Evolutionary conservation across 1,140 invertebrate species (phyloP).

Genomic region (Pogonomyrmex barbatus): DNA sequence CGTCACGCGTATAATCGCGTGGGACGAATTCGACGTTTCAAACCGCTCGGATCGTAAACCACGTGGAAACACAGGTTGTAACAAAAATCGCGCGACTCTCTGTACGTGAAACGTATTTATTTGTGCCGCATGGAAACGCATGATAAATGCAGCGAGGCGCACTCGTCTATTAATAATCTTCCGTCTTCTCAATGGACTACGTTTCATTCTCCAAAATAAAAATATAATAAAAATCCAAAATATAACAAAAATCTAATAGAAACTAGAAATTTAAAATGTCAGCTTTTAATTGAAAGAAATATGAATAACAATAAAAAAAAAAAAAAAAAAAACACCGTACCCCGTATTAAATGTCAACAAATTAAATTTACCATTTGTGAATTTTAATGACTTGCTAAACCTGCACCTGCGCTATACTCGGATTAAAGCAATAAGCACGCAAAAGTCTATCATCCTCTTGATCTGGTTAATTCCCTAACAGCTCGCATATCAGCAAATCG

Average conservation of each 20-base stretch:
- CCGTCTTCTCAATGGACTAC: neutral
- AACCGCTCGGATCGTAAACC: neutral
- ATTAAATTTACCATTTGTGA: neutral
- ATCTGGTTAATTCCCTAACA: slow-evolving; percentile 46
- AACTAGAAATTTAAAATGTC: neutral
- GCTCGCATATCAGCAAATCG: neutral
- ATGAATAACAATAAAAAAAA: neutral
- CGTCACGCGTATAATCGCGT: neutral
- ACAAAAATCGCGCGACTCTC: neutral
- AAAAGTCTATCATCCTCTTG: neutral
- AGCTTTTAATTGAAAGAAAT: neutral
- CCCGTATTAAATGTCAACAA: too few species aligned
- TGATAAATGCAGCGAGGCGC: neutral
- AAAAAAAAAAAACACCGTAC: neutral
- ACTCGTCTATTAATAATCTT: slow-evolving; percentile 49
- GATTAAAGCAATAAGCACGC: slow-evolving; percentile 21
- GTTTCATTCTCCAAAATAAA: neutral
- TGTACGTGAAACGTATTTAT: slow-evolving; percentile 5
- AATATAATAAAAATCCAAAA: neutral
- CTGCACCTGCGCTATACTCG: neutral
- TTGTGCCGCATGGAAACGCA: neutral
- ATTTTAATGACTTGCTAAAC: neutral
- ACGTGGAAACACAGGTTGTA: neutral
- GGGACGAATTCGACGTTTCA: neutral
- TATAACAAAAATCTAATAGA: neutral